Evolutionary conservation across 1,140 invertebrate species (phyloP).

Genomic region (Drepana arcuata): DNA sequence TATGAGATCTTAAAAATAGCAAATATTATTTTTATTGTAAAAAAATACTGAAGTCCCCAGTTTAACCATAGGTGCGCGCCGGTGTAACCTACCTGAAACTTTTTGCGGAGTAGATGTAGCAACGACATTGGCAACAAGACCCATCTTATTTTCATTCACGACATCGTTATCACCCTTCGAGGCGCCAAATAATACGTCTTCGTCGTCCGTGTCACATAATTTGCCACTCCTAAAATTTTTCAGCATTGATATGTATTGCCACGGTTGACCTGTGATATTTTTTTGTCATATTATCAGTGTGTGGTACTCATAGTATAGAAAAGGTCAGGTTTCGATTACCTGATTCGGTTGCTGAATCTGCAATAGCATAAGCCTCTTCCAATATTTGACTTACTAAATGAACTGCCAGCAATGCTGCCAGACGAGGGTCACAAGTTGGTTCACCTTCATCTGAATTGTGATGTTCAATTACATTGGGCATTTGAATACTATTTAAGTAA

Average conservation of each 20-base stretch:
- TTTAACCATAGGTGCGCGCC: no score
- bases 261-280: slow-evolving; percentile 31
- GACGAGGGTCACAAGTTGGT: slow-evolving; percentile 15
- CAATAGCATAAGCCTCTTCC: slow-evolving; percentile 50
- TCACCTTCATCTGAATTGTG: slow-evolving; percentile 12
- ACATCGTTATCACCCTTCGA: slow-evolving; percentile 11
- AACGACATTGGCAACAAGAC: slow-evolving; percentile 15
- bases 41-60: no score
- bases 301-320: slow-evolving; percentile 1
- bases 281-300: slow-evolving; percentile 3
- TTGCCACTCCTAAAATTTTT: slow-evolving; percentile 22
- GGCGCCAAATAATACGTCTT: slow-evolving; percentile 14
- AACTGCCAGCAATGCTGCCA: slow-evolving; percentile 32
- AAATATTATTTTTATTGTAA: no score
- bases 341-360: slow-evolving; percentile 36
- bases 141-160: slow-evolving; percentile 15
- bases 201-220: slow-evolving; percentile 12
- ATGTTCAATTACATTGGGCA: no score
- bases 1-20: no score
- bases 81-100: slow-evolving; percentile 12
- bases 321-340: slow-evolving; percentile 16
- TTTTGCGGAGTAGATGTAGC: slow-evolving; percentile 50
- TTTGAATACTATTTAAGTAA: not conserved
- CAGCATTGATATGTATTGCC: slow-evolving; percentile 30
- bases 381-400: slow-evolving; percentile 52